Conservation (phyloP, 1,140 invertebrate genomes). For the Apis laboriosa region DNA sequence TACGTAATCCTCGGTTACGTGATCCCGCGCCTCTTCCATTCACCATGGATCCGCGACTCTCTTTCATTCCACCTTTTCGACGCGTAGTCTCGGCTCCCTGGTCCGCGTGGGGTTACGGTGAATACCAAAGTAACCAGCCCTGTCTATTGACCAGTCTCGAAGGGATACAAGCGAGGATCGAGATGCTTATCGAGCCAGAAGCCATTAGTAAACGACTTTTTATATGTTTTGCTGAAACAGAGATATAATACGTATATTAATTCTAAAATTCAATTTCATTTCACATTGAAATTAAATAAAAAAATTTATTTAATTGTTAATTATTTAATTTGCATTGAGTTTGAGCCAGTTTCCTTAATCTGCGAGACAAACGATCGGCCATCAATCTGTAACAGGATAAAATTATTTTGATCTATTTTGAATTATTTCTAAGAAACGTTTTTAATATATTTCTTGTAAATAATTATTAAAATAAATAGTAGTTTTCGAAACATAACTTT, state of each 20-base stretch:
- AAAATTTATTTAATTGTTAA: too few relatives aligned
- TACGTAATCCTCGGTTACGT: constrained; percentile 44
- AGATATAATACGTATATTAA: neutral
- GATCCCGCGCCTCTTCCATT: constrained; percentile 30
- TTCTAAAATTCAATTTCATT: neutral
- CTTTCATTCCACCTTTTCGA: constrained; percentile 42
- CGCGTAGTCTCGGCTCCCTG: neutral
- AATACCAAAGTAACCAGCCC: constrained; percentile 48
- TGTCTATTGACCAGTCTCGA: constrained; percentile 11
- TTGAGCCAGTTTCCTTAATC: too few relatives aligned
- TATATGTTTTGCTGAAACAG: neutral
- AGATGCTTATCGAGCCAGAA: constrained; percentile 40
- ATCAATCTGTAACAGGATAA: too few relatives aligned
- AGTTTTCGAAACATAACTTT: too few relatives aligned
- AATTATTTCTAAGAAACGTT: too few relatives aligned
- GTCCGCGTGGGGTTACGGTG: constrained; percentile 16
- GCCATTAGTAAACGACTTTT: neutral
- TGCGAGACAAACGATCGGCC: too few relatives aligned
- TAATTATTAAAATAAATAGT: too few relatives aligned
- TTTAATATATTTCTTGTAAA: too few relatives aligned
- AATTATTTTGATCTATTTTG: too few relatives aligned
- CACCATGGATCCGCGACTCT: constrained; percentile 13
- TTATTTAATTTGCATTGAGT: too few relatives aligned
- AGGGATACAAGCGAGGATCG: constrained; percentile 27
- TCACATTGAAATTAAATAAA: too few relatives aligned